Evolutionary conservation across 2,888 invertebrate species (phyloP).

Genomic region (Catocala nupta): DNA sequence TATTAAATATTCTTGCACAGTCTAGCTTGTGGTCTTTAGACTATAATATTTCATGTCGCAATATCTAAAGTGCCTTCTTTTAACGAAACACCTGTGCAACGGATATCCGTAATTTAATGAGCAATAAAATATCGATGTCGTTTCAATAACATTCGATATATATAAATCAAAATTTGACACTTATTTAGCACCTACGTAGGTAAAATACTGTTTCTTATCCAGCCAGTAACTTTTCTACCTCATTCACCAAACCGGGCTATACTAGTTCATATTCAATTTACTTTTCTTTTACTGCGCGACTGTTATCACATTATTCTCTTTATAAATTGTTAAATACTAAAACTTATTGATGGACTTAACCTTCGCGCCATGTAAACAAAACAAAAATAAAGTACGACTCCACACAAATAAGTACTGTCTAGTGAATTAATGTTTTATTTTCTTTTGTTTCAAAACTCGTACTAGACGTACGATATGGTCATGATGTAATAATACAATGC

Average conservation of each 20-base stretch:
- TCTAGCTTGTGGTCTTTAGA: too few species aligned
- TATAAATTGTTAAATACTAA: slow-evolving; percentile 19
- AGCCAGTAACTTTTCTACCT: slow-evolving; percentile 12
- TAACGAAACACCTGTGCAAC: too few species aligned
- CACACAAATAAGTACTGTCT: slow-evolving; percentile 6
- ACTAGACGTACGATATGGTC: slow-evolving; percentile 9
- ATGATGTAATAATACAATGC: slow-evolving; percentile 20
- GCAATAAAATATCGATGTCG: too few species aligned
- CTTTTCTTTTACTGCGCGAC: not conserved
- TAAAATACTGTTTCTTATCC: not conserved
- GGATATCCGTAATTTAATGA: too few species aligned
- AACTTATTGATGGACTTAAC: slow-evolving; percentile 31
- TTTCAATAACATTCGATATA: too few species aligned
- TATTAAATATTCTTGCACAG: too few species aligned
- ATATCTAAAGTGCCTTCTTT: too few species aligned
- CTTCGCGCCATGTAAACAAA: slow-evolving; percentile 47
- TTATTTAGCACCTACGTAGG: too few species aligned
- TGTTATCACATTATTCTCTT: slow-evolving; percentile 4
- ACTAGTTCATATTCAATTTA: not conserved
- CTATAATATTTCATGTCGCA: too few species aligned
- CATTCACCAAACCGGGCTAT: not conserved
- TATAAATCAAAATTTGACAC: too few species aligned
- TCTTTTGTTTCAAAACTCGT: slow-evolving; percentile 12
- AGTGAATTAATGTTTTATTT: slow-evolving; percentile 22
- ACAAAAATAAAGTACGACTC: slow-evolving; percentile 36